Evolutionary conservation across 2,888 invertebrate species (phyloP).

Genomic region (Caenorhabditis afra): DNA sequence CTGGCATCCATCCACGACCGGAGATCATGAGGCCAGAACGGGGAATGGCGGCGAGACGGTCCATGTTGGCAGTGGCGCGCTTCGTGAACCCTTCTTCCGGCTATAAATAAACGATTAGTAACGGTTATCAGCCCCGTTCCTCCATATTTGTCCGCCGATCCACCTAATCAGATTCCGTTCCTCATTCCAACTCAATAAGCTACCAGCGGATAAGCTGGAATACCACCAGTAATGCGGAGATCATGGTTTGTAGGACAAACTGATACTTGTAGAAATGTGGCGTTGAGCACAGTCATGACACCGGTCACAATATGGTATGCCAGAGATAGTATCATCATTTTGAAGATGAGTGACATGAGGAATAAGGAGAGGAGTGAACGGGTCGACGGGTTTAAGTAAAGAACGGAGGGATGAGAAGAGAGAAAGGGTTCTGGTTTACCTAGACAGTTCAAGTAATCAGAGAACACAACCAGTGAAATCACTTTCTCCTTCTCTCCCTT

Average conservation of each 20-base stretch:
- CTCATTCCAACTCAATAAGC: too few species aligned
- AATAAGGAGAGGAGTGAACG: background rate
- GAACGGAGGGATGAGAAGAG: background rate
- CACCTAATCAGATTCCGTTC: too few species aligned
- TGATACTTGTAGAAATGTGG: background rate
- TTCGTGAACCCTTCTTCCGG: conserved; percentile 55
- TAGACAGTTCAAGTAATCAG: conserved; percentile 37
- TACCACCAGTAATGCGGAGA: too few species aligned
- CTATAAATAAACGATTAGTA: conserved; percentile 25
- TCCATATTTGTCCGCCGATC: background rate
- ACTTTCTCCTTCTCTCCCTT: background rate
- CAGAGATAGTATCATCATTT: conserved; percentile 18
- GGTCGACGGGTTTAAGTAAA: background rate
- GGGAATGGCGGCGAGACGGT: conserved; percentile 59
- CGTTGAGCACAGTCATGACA: background rate
- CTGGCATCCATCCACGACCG: conserved; percentile 70
- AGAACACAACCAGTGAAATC: conserved; percentile 13
- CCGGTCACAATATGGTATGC: conserved; percentile 15
- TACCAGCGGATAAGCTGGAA: too few species aligned
- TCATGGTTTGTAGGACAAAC: too few species aligned
- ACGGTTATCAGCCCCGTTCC: background rate
- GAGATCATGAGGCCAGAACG: conserved; percentile 67
- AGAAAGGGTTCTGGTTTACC: background rate
- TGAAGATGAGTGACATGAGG: background rate
- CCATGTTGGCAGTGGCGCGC: conserved; percentile 40